Evolutionary conservation across 2,888 invertebrate species (phyloP), one percentile per base, ranked within the genome.

Genomic region (Netelia virgata): DNA sequence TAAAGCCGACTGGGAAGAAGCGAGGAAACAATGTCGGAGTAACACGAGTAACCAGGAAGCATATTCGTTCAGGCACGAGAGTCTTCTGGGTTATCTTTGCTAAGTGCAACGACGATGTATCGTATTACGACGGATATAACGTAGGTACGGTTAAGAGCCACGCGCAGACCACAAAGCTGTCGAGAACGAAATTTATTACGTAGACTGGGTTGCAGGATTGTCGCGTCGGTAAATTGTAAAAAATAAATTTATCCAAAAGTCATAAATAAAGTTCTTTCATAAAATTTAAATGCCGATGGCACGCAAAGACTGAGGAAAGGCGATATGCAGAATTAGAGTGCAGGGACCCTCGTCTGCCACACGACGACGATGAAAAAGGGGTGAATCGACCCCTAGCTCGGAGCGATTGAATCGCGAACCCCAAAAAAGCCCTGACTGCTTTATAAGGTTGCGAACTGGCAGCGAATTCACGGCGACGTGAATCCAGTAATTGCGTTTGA

Each of bases 31-130:
- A 72, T 72, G 47, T 47, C 23, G 50, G 79, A 16, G 83, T 79
- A 79, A 83, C 64, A 16, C 64, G 80, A 83, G 83, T 72, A 83
- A 83, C 80, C 83, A 80, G 83, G 83, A 83, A 83, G 53, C 74
- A 20, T 70, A 63, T 63, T 63, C 41, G n/a, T n/a, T 68, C 11
- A 11, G 3, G 28, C 16, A 28, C 43, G 57, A 11, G 14, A 64
- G 23, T 53, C n/a, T 28, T 23, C 36, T 28, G 47, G 16, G 50
- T 11, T 20, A 16, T 72, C 72, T 63, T 23, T 28, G 2, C 23
- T 0, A 59, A 50, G 55, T 69, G 69, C 18, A n/a, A 55, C 68
- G 28, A 57, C 63, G 63, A 28, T 36, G 50, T 80, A 80, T 83
- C 83, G 72, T 8, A 50, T 79, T 80, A 68, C 83, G n/a, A n/a